Conservation (phyloP, 2,888 invertebrate species). For the Drosophila mimica region DNA sequence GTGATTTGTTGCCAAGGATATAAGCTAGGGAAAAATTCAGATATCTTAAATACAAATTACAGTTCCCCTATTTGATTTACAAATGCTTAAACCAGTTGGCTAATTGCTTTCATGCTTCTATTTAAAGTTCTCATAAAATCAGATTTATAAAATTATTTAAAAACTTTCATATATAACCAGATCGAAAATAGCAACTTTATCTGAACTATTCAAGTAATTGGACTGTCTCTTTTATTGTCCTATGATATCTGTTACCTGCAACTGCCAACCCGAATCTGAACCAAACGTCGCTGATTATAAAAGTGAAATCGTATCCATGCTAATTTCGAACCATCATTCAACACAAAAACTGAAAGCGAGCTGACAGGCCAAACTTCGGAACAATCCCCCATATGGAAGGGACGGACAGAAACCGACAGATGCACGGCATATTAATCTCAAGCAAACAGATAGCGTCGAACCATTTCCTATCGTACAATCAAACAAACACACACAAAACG, state of each 20-base stretch:
- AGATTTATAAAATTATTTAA: not conserved
- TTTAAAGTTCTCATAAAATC: not conserved
- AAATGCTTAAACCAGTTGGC: not conserved
- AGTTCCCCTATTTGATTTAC: not conserved
- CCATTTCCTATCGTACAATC: slow-evolving; percentile 68
- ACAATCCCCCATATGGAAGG: slow-evolving; percentile 46
- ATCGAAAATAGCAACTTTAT: not conserved
- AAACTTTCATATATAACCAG: not conserved
- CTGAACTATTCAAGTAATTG: not conserved
- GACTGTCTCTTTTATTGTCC: slow-evolving; percentile 3
- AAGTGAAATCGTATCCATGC: slow-evolving; percentile 82
- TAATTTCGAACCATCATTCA: slow-evolving; percentile 79
- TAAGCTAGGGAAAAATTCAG: not conserved
- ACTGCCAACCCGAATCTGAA: slow-evolving; percentile 15
- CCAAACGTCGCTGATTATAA: slow-evolving; percentile 48
- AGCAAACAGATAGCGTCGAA: slow-evolving; percentile 80
- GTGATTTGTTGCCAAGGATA: slow-evolving; percentile 16
- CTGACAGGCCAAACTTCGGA: slow-evolving; percentile 56
- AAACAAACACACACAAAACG: slow-evolving; percentile 31
- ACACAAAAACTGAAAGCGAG: slow-evolving; percentile 56
- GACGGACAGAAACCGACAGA: slow-evolving; percentile 75
- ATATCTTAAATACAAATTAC: not conserved
- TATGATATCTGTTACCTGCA: slow-evolving; percentile 36
- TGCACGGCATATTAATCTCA: slow-evolving; percentile 83
- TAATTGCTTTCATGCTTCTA: not conserved